phyloP scores from a whole-genome alignment of 2,113 vertebrate species.

The Saguinus midas region DNA sequence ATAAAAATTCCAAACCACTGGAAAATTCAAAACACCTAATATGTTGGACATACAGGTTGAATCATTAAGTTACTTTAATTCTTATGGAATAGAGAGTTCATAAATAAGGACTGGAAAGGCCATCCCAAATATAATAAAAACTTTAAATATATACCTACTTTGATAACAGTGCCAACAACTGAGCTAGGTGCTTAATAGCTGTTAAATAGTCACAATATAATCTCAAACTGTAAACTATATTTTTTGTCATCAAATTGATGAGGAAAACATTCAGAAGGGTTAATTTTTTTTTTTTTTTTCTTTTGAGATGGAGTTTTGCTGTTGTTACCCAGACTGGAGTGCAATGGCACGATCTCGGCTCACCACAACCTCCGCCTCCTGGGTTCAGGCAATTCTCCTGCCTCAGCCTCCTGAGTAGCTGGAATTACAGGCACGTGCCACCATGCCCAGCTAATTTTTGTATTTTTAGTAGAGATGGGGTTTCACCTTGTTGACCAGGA shows the following conservation, averaged over 20 bases:
- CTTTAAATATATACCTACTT: not conserved
- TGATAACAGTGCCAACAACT: not conserved
- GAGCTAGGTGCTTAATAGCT: not conserved
- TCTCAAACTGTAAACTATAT: not conserved
- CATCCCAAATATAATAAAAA: not conserved
- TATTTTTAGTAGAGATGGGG: too few species aligned
- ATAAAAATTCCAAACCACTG: not conserved
- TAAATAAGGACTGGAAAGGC: not conserved
- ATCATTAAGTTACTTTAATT: slow-evolving; percentile 10
- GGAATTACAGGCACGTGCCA: too few species aligned
- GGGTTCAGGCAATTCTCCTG: too few species aligned
- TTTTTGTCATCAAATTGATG: not conserved
- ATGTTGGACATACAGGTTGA: not conserved
- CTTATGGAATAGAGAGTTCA: not conserved
- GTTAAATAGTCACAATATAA: not conserved
- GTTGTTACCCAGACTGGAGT: too few species aligned
- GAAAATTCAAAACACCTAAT: slow-evolving; percentile 15
- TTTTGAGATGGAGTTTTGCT: too few species aligned
- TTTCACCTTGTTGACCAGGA: too few species aligned
- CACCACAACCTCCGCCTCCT: too few species aligned
- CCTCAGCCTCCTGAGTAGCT: too few species aligned
- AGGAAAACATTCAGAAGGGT: not conserved
- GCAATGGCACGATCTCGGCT: too few species aligned
- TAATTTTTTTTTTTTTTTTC: not conserved
- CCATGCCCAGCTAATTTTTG: too few species aligned